Evolutionary conservation across 2,888 invertebrate genomes (phyloP), one percentile per base, ranked within the genome.

Genomic region (Apoda limacodes): DNA sequence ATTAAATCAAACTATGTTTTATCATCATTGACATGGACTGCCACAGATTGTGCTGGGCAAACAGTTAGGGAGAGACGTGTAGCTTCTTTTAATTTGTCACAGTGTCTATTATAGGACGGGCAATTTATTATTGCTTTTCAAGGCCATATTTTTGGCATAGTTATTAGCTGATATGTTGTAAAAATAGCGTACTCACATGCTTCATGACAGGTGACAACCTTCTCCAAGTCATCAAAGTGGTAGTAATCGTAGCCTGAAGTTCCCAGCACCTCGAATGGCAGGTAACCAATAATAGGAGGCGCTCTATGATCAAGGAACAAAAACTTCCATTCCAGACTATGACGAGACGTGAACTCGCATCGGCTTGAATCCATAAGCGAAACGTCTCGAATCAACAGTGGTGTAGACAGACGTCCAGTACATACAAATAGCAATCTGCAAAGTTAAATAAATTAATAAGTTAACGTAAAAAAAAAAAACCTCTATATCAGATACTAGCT

Each of bases 231-330:
- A 57, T 97, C 96, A 27, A 94, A 89, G 61, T 97, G 96, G 55
- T 95, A 96, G 60, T 97, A 96, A 60, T 97, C 96, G 61, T 96
- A 97, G 2, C 95, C 95, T 0, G 96, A 96, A 1, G 95, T 97
- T 23, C 97, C 97, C 3, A 97, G 81, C 14, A 97, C 91, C 70
- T 97, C 97, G 59, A 96, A 95, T 0, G 96, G 96, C 50, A 95
- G 75, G 46, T 96, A 97, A 0, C 95, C 95, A 41, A 95, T 94
- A 28, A 95, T 93, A 0, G 93, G 90, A 2, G 94, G 90, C 1
- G 94, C 95, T 52, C 95, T 86, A 56, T 95, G 94, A 59, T 97
- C 96, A 13, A 97, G 69, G 59, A 94, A 95, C 12, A 97, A 74
- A 60, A 95, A 97, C 64, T 97, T 96, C 96, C 96, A 97, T 63